Evolutionary conservation across 2,888 invertebrate species (phyloP), one percentile per base, ranked within the genome.

Genomic region (Mamestra brassicae): DNA sequence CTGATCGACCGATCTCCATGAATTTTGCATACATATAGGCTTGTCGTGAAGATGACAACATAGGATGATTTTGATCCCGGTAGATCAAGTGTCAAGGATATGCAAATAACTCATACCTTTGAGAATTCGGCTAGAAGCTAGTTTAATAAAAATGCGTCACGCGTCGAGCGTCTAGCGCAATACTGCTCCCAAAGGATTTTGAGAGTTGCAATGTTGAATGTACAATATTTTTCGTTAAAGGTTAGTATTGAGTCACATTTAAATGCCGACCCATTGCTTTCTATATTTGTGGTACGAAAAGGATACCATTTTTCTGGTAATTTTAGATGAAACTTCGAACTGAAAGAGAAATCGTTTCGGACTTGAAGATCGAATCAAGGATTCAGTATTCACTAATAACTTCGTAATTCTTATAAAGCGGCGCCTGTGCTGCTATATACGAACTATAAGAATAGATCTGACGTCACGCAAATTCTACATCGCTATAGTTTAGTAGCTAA

Each of bases 11-110:
- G 74, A 66, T 70, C 80, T 76, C 80, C 69, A 70, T 67, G 66
- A 83, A 80, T 70, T 82, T 82, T 80, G 80, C 81, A 82, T 82
- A 83, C 76, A 83, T 83, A 82, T 83, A 83, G 80, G 57, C 76
- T 57, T 82, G 61, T 71, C 83, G 38, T 63, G 47, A 63, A 76
- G n/a, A 67, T 83, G 83, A 83, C 71, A 76, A 67, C 50, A 66
- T 63, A 52, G 69, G 60, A 72, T 70, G 80, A 70, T 76, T 75
- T 71, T 83, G 83, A 82, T 82, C 67, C 81, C 54, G 26, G 60
- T 47, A 70, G 83, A 83, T 83, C 81, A 76, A 55, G 42, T 72
- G 52, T 72, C 57, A 71, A 62, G 68, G 55, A 71, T 79, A 83
- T 83, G 76, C 76, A 80, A 83, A 82, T 83, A 76, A 63, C 38